Evolutionary conservation across 1,140 invertebrate species (phyloP).

Genomic region (Cecropterus lyciades): DNA sequence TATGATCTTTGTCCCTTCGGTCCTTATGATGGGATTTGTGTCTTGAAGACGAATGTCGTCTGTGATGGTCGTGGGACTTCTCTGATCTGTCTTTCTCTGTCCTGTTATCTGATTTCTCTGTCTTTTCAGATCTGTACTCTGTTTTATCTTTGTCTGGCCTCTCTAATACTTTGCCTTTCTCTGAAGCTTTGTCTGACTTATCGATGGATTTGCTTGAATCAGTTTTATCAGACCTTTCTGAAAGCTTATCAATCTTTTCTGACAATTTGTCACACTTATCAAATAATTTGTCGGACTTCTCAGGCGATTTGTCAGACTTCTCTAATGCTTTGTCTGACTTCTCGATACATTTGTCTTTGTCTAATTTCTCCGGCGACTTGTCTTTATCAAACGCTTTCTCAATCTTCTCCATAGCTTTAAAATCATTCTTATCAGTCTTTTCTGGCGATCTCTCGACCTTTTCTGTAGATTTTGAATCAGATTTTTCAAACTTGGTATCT

Average conservation of each 20-base stretch:
- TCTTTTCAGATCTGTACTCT: slow-evolving; percentile 40
- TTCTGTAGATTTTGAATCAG: slow-evolving; percentile 26
- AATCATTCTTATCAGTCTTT: slow-evolving; percentile 26
- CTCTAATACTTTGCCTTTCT: slow-evolving; percentile 43
- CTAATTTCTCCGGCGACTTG: slow-evolving; percentile 31
- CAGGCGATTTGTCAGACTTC: slow-evolving; percentile 45
- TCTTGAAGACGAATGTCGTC: slow-evolving; percentile 66
- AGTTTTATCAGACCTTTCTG: slow-evolving; percentile 38
- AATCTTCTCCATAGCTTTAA: neutral
- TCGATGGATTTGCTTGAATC: slow-evolving; percentile 1
- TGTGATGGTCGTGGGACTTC: slow-evolving; percentile 61
- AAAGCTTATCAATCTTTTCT: slow-evolving; percentile 41
- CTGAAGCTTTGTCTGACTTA: slow-evolving; percentile 17
- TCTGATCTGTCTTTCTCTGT: slow-evolving; percentile 48
- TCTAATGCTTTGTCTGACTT: slow-evolving; percentile 49
- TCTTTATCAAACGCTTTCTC: slow-evolving; percentile 10
- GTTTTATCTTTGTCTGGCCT: slow-evolving; percentile 47
- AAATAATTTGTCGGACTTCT: slow-evolving; percentile 38
- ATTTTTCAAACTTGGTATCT: slow-evolving; percentile 29
- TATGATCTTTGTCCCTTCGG: slow-evolving; percentile 60
- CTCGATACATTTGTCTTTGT: slow-evolving; percentile 33
- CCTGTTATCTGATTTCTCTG: slow-evolving; percentile 38
- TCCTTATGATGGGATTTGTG: slow-evolving; percentile 73
- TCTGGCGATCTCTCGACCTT: slow-evolving; percentile 16
- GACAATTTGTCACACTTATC: neutral